phyloP scores from a whole-genome alignment of 2,113 vertebrate species.

The Trogon melanurus region DNA sequence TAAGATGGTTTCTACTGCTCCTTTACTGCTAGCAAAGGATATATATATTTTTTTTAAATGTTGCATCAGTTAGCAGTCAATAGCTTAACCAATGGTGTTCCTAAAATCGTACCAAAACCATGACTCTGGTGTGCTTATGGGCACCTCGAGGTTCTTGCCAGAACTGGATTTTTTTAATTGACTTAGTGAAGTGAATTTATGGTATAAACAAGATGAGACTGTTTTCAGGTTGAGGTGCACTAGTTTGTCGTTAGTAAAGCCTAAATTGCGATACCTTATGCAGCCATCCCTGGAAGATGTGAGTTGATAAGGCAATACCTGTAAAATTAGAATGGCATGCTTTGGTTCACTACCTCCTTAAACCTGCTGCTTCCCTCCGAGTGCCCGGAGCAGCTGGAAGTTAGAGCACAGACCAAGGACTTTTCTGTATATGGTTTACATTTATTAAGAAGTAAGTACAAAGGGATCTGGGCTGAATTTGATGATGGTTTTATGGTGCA shows the following conservation, averaged over 20 bases:
- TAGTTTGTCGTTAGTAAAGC: neutral
- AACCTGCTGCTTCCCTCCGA: neutral
- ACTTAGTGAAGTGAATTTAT: neutral
- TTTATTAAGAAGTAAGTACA: neutral
- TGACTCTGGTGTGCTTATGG: neutral
- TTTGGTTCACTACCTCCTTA: neutral
- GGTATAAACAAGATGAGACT: neutral
- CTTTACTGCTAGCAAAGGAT: neutral
- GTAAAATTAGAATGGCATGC: fast-evolving
- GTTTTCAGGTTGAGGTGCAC: neutral
- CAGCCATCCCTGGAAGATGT: neutral
- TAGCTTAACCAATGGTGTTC: neutral
- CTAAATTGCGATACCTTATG: neutral
- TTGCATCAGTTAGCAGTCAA: neutral
- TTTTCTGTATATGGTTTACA: neutral
- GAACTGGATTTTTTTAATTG: neutral
- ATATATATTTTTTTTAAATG: neutral
- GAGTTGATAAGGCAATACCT: neutral
- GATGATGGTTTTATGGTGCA: neutral
- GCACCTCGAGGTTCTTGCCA: neutral
- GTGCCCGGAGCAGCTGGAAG: fast-evolving
- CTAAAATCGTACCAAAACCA: neutral
- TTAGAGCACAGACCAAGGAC: neutral
- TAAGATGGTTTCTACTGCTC: neutral
- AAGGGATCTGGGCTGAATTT: neutral